Percentiles rank a stretch among this genome's conserved stretches.
Evolutionary conservation across 2,888 invertebrate species (phyloP).

Genomic region (Heliconius aoede): DNA sequence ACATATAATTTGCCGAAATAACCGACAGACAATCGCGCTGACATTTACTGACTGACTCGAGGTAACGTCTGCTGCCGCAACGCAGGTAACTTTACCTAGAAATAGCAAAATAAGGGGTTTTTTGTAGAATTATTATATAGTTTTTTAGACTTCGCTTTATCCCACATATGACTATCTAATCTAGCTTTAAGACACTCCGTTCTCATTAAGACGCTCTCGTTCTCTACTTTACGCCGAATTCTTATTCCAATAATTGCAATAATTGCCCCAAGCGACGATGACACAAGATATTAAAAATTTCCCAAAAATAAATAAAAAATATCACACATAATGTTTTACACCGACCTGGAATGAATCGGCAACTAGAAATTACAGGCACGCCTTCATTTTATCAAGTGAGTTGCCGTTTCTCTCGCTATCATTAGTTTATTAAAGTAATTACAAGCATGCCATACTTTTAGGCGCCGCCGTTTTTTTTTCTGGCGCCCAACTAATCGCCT

Average conservation of each 20-base stretch:
- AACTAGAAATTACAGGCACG: slow-evolving; percentile 35
- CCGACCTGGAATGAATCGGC: slow-evolving; percentile 31
- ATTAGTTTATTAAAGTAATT: slow-evolving; percentile 41
- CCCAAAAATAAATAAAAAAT: background rate
- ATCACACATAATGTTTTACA: slow-evolving; percentile 6
- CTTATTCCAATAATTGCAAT: no score
- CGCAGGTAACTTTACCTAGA: background rate
- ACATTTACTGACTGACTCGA: slow-evolving; percentile 43
- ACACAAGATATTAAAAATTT: no score
- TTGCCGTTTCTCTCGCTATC: slow-evolving; percentile 40
- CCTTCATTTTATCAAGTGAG: slow-evolving; percentile 39
- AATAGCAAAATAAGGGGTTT: background rate
- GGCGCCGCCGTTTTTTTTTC: slow-evolving; percentile 40
- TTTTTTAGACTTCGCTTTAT: background rate
- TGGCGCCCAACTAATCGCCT: slow-evolving; percentile 32
- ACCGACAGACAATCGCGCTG: slow-evolving; percentile 61
- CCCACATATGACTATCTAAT: no score
- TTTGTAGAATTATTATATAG: background rate
- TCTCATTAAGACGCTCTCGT: no score
- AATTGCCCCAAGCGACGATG: no score
- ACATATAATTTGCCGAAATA: slow-evolving; percentile 75
- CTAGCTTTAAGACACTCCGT: background rate
- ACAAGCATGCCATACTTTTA: slow-evolving; percentile 32
- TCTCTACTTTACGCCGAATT: background rate
- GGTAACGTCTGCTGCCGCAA: background rate